phyloP scores from a whole-genome alignment of 2,888 invertebrate species.

The Catocala sponsa region DNA sequence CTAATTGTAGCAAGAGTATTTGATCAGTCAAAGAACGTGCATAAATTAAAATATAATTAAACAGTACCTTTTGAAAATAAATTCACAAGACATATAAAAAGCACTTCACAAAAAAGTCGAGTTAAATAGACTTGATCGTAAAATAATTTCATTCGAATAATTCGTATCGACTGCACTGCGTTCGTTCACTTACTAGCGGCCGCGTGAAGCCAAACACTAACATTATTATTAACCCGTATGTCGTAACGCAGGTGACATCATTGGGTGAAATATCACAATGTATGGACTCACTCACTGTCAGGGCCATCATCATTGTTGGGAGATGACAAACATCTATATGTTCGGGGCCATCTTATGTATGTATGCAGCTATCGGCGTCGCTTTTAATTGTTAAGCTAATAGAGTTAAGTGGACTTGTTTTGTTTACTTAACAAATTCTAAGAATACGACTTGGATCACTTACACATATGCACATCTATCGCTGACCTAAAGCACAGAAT shows the following conservation, averaged over 20 bases:
- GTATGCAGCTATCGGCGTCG: slow-evolving; percentile 26
- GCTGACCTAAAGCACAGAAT: too few species aligned
- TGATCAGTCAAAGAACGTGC: too few species aligned
- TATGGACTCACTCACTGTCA: slow-evolving; percentile 64
- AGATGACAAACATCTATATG: slow-evolving; percentile 32
- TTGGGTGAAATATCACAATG: slow-evolving; percentile 64
- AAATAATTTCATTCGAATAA: slow-evolving; percentile 42
- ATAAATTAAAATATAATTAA: slow-evolving; percentile 1
- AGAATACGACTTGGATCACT: too few species aligned
- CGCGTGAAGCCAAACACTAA: slow-evolving; percentile 74
- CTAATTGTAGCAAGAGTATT: too few species aligned
- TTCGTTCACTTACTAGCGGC: slow-evolving; percentile 68
- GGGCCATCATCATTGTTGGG: slow-evolving; percentile 52
- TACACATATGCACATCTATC: too few species aligned
- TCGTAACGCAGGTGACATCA: slow-evolving; percentile 81
- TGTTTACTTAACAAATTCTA: too few species aligned
- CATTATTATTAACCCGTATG: slow-evolving; percentile 78
- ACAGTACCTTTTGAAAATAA: slow-evolving; percentile 33
- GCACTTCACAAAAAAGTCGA: slow-evolving; percentile 45
- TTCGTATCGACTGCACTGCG: slow-evolving; percentile 59
- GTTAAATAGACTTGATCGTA: slow-evolving; percentile 37
- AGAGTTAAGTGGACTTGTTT: slow-evolving; percentile 8
- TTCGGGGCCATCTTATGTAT: slow-evolving; percentile 13
- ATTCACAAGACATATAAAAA: slow-evolving; percentile 15
- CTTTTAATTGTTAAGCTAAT: neutral